These are phyloP conservation scores for Martes martes DNA, from an alignment of 2,113 vertebrate species.

Conservation along the genomic window DNA sequence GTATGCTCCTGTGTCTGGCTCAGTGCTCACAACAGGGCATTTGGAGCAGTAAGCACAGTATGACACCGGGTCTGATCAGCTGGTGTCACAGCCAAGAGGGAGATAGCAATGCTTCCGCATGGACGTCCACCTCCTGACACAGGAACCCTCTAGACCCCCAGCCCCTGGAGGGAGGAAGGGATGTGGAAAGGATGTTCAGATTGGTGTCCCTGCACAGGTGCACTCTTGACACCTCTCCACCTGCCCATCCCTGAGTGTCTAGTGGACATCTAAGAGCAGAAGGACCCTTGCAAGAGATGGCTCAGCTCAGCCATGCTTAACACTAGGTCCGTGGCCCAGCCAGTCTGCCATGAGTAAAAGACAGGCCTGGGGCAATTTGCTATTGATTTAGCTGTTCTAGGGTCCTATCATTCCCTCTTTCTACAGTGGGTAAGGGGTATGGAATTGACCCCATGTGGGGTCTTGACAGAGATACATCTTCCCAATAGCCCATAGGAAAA, in stretches of 20 bases:
- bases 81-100: background rate
- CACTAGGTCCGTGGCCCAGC: no score
- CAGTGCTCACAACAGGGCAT: background rate
- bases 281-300: background rate
- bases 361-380: background rate
- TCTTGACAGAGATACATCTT: background rate
- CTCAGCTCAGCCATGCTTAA: background rate
- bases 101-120: background rate
- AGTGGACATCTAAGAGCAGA: background rate
- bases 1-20: background rate
- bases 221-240: no score
- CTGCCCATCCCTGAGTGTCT: no score
- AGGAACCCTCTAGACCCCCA: background rate
- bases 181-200: background rate
- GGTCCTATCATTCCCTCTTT: background rate
- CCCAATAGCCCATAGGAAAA: no score
- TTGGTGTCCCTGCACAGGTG: no score
- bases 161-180: background rate
- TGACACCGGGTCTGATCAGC: fast-evolving
- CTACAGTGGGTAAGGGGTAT: background rate
- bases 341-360: background rate
- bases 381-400: no score
- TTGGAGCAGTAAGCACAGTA: background rate
- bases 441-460: no score
- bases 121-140: background rate